phyloP scores from a whole-genome alignment of 2,888 invertebrate species.

The Timema cristinae region DNA sequence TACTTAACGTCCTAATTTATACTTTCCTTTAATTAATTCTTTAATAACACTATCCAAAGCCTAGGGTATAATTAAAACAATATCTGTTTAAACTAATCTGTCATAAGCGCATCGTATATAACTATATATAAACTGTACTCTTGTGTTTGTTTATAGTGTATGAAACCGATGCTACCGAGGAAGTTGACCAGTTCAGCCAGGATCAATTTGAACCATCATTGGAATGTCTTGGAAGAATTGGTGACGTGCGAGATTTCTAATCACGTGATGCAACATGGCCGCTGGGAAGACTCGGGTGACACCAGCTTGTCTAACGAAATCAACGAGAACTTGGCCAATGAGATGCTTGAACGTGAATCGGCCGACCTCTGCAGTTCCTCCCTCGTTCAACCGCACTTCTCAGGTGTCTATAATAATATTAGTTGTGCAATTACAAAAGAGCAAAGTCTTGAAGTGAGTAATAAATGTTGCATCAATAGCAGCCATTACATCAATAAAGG shows the following conservation, averaged over 20 bases:
- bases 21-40: no score
- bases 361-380: background rate
- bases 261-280: conserved; percentile 43
- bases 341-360: conserved; percentile 36
- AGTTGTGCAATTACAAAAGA: no score
- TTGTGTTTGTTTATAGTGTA: conserved; percentile 49
- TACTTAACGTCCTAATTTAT: no score
- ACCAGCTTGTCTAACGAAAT: conserved; percentile 35
- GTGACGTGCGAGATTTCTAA: conserved; percentile 47
- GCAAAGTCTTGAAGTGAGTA: no score
- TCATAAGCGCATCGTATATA: background rate
- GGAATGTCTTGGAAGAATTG: conserved; percentile 58
- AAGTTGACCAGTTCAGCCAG: conserved; percentile 54
- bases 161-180: conserved; percentile 55
- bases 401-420: no score
- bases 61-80: background rate
- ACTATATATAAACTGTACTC: background rate
- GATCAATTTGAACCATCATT: conserved; percentile 62
- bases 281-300: background rate
- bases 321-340: conserved; percentile 50
- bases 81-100: background rate
- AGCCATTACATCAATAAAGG: no score
- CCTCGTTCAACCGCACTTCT: background rate
- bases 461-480: no score
- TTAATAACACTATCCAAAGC: no score